Evolutionary conservation across 2,797 vertebrate genomes (phyloP).

Genomic region (Nothura maculosa): DNA sequence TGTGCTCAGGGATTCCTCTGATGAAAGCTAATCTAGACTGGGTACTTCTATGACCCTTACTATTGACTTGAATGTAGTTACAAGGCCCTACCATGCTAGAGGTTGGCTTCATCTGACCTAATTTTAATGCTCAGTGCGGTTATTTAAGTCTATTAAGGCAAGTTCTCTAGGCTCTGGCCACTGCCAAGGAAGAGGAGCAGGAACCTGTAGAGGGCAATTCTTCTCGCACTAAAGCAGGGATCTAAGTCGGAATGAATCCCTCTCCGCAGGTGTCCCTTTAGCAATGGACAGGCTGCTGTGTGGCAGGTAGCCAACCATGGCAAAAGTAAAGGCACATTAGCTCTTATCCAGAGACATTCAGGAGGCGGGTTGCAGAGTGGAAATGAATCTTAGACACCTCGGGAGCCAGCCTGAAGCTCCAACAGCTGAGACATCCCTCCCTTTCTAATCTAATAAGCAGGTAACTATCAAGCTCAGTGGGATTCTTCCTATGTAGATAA

Average conservation of each 20-base stretch:
- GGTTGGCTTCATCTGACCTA: not conserved
- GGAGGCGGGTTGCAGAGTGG: not conserved
- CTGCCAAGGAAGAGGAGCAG: not conserved
- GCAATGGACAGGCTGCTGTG: rapidly evolving
- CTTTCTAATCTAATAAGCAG: not conserved
- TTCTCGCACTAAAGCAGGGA: not conserved
- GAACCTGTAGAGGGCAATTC: not conserved
- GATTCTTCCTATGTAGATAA: not conserved
- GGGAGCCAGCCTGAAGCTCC: not conserved
- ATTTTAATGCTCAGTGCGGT: not conserved
- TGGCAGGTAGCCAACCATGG: not conserved
- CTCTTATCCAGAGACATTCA: not conserved
- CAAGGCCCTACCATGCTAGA: not conserved
- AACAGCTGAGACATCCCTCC: not conserved
- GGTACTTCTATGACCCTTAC: not conserved
- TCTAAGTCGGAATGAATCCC: not conserved
- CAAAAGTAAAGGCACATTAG: rapidly evolving
- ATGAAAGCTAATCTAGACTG: not conserved
- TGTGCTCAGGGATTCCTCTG: not conserved
- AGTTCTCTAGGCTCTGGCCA: not conserved
- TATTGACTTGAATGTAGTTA: not conserved
- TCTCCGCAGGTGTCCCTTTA: not conserved
- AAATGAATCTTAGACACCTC: not conserved
- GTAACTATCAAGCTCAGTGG: not conserved
- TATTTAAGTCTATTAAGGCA: not conserved